Evolutionary conservation across 2,113 vertebrate species (phyloP), one percentile per base, ranked within the genome.

Genomic region (Bubo bubo): DNA sequence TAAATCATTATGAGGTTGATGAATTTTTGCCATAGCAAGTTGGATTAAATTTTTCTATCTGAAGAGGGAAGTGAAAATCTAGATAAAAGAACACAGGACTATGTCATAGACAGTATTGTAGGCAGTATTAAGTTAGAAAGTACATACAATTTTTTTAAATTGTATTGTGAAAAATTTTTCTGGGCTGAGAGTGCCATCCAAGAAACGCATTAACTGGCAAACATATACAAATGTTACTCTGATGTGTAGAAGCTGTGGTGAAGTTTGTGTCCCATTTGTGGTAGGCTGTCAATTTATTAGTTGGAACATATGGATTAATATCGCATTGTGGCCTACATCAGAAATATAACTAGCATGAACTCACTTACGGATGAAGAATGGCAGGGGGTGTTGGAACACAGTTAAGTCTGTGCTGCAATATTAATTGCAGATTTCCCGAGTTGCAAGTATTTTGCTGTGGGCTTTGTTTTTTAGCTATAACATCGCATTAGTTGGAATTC

Each of bases 391-490:
- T 34, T 86, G 71, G 67, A 73, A 53, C 47, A 88, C 37, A 52
- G 59, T 73, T 89, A 77, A 68, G 34, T 63, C 90, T 71, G 37
- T 88, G 50, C 56, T 90, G 56, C 72, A 97, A 86, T 95, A 95
- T 93, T 96, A 95, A 96, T 91, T 86, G 86, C 79, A 79, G 72
- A 79, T 95, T 95, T 95, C 79, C 86, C 49, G 79, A 95, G 68
- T 89, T 95, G 75, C 86, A 72, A 56, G 67, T 64, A 90, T 97
- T 93, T 97, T 94, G 68, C 88, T 93, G 60, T 92, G 64, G 63
- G 73, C 80, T 94, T 96, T 95, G 64, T 56, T 90, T 96, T 91
- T 81, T 89, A 89, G 49, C 64, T 96, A 41, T 92, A 95, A 53
- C 60, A 8, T 87, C 0, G 0, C 76, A 72, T 96, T 95, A 96